Percentiles rank a stretch among this genome's conserved stretches.
Evolutionary conservation across 2,113 vertebrate species (phyloP).

Genomic region (Bufo bufo): DNA sequence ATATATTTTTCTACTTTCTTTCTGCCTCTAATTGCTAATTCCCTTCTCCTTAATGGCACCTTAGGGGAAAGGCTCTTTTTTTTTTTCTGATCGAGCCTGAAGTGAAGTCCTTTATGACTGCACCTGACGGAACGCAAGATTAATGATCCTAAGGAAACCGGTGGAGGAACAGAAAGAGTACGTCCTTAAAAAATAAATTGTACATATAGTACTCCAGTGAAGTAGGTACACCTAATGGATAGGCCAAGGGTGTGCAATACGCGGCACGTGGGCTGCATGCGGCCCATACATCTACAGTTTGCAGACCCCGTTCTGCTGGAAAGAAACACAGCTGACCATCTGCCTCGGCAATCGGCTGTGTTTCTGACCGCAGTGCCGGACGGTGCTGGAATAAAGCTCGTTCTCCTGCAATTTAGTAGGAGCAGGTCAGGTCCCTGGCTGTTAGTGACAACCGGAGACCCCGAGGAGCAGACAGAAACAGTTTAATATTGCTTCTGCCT

Average conservation of each 20-base stretch:
- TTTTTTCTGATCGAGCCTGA: constrained; percentile 27
- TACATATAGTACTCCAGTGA: constrained; percentile 4
- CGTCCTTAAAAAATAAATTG: background rate
- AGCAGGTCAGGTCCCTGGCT: too few relatives aligned
- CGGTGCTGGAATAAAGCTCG: too few relatives aligned
- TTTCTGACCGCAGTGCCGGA: too few relatives aligned
- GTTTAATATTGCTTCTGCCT: too few relatives aligned
- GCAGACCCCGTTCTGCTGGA: too few relatives aligned
- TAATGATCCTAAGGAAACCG: constrained; percentile 51
- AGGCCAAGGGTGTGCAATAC: background rate
- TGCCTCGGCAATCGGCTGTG: too few relatives aligned
- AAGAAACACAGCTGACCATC: too few relatives aligned
- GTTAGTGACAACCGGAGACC: too few relatives aligned
- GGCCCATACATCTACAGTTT: too few relatives aligned
- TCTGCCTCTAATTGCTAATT: constrained; percentile 57
- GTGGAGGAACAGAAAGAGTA: constrained; percentile 27
- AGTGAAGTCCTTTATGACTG: constrained; percentile 47
- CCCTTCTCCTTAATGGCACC: constrained; percentile 58
- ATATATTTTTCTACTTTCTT: constrained; percentile 60
- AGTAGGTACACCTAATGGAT: constrained; percentile 44
- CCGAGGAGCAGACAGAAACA: too few relatives aligned
- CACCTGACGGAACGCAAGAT: constrained; percentile 50
- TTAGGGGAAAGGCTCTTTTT: constrained; percentile 51
- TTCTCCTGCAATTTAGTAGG: too few relatives aligned
- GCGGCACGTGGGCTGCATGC: too few relatives aligned